Evolutionary conservation across 2,888 invertebrate genomes (phyloP).

Genomic region (Chirona hameri): DNA sequence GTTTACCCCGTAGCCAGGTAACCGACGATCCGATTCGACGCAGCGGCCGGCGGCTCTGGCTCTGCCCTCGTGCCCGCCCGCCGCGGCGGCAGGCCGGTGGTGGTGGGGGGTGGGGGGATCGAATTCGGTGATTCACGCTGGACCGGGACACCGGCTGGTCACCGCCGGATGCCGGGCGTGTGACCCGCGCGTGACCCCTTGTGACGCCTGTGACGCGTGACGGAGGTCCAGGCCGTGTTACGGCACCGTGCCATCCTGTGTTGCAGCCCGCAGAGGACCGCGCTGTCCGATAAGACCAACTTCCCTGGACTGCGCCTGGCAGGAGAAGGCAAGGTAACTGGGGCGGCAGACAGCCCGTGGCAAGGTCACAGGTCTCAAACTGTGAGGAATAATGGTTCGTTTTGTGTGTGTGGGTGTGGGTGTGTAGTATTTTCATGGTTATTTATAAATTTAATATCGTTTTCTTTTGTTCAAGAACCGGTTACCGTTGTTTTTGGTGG

Average conservation of each 20-base stretch:
- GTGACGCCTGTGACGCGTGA: no score
- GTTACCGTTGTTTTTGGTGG: no score
- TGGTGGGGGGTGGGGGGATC: neutral
- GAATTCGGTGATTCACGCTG: neutral
- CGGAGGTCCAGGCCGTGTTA: no score
- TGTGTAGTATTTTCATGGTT: neutral
- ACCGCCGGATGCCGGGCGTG: neutral
- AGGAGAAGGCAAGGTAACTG: neutral
- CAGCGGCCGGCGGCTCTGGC: neutral
- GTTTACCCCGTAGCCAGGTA: conserved; percentile 5
- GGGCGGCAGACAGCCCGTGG: neutral
- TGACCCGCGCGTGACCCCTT: no score
- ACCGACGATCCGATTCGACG: neutral
- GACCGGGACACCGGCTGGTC: neutral
- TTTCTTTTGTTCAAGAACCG: no score
- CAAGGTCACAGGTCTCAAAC: neutral
- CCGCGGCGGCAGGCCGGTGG: neutral
- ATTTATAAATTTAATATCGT: neutral
- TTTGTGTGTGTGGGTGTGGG: no score
- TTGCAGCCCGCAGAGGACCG: neutral
- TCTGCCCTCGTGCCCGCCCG: neutral
- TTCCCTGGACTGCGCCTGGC: neutral
- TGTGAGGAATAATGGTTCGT: neutral
- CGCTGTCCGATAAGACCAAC: neutral
- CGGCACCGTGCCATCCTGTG: no score